These are phyloP conservation scores for Oxytorus armatus DNA, from an alignment of 2,888 invertebrate species.

Conservation along the genomic window DNA sequence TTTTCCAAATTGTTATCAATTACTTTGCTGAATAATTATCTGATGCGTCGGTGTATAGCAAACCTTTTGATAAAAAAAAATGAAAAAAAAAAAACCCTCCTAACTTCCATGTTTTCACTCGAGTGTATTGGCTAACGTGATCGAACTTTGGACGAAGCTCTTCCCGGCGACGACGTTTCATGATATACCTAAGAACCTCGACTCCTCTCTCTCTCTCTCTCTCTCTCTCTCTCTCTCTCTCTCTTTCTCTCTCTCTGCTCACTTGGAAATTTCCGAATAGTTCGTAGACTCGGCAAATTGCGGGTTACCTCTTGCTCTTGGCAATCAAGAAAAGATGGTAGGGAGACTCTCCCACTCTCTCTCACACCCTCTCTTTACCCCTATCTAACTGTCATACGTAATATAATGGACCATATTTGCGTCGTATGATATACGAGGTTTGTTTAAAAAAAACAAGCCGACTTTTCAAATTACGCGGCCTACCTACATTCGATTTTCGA, in stretches of 20 bases:
- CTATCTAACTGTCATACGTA: conserved; percentile 16
- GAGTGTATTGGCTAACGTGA: not conserved
- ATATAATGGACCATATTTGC: conserved; percentile 77
- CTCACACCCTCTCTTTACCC: not conserved
- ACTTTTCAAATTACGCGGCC: too few species aligned
- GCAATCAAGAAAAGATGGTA: conserved; percentile 23
- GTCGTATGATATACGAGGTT: conserved; percentile 77
- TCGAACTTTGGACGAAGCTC: conserved; percentile 30
- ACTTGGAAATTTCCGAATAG: conserved; percentile 70
- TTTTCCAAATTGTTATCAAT: conserved; percentile 47
- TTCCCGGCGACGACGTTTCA: conserved; percentile 40
- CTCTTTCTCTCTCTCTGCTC: conserved; percentile 6
- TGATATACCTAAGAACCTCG: conserved; percentile 36
- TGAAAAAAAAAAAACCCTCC: conserved; percentile 13
- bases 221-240: not conserved
- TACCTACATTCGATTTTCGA: too few species aligned
- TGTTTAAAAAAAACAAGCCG: too few species aligned
- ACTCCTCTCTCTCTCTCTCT: conserved; percentile 13
- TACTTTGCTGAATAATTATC: conserved; percentile 45
- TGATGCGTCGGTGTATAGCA: not conserved
- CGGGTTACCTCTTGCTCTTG: conserved; percentile 64
- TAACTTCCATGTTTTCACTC: conserved; percentile 4
- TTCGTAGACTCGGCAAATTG: conserved; percentile 75
- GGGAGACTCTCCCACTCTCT: not conserved
- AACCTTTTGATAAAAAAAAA: conserved; percentile 22